phyloP scores from a whole-genome alignment of 2,888 invertebrate species.

The Drymonia ruficornis region DNA sequence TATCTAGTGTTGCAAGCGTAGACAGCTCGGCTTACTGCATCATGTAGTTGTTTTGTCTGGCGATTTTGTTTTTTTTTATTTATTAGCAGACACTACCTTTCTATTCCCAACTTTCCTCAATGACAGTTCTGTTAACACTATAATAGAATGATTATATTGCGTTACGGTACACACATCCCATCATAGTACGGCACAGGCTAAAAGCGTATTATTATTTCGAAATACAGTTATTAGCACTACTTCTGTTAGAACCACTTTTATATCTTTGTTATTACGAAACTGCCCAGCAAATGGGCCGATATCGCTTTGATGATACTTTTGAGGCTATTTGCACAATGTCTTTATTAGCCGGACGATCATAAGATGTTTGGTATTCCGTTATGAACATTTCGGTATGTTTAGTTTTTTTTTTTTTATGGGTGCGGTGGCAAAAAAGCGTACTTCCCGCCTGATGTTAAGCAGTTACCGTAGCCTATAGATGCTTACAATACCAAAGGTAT shows the following conservation, averaged over 20 bases:
- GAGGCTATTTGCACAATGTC: constrained; percentile 7
- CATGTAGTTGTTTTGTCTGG: too few species aligned
- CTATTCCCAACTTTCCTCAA: constrained; percentile 8
- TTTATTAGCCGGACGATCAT: constrained; percentile 2
- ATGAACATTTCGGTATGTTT: too few species aligned
- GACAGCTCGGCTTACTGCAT: too few species aligned
- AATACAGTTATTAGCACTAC: constrained; percentile 7
- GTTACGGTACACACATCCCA: neutral
- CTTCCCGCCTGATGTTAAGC: too few species aligned
- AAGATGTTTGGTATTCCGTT: too few species aligned
- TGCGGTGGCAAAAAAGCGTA: too few species aligned
- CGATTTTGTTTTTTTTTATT: constrained; percentile 11
- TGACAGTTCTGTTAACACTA: constrained; percentile 8
- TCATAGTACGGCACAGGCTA: constrained; percentile 5
- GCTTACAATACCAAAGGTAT: too few species aligned
- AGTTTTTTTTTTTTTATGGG: too few species aligned
- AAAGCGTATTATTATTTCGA: constrained; percentile 14
- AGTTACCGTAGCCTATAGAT: too few species aligned
- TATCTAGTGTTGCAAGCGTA: too few species aligned
- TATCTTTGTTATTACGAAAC: constrained; percentile 13
- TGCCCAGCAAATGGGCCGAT: constrained; percentile 8
- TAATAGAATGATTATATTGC: constrained; percentile 24
- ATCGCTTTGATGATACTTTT: constrained; percentile 10
- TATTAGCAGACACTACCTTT: too few species aligned
- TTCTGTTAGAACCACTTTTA: constrained; percentile 2